A percentile compares a stretch with the other conserved stretches of the same genome.
phyloP scores from a whole-genome alignment of 1,140 invertebrate species.

The Orchestia grillus region DNA sequence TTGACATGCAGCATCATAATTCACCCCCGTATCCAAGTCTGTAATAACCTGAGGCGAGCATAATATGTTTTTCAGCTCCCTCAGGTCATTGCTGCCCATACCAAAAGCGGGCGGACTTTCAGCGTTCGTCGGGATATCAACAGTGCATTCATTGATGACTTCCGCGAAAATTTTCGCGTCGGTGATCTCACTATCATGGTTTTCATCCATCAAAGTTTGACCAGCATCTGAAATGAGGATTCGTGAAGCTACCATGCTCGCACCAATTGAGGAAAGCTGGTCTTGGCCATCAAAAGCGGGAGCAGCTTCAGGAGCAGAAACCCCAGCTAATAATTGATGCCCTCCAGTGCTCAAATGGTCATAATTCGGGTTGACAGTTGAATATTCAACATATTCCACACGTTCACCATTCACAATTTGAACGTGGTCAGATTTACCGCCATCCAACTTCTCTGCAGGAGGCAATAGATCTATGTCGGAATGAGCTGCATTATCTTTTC shows the following conservation, averaged over 20 bases:
- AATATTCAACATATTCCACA: neutral
- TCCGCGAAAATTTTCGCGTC: neutral
- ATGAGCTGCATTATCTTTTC: neutral
- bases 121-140: neutral
- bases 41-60: conserved; percentile 19
- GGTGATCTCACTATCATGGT: neutral
- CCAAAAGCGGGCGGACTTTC: neutral
- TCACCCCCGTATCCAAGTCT: neutral
- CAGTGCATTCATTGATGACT: neutral
- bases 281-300: neutral
- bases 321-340: neutral
- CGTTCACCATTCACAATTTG: neutral
- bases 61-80: neutral
- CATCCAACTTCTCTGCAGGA: neutral
- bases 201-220: neutral
- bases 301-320: neutral
- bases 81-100: neutral
- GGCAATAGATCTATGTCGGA: neutral
- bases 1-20: neutral
- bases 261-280: neutral
- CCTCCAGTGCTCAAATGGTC: neutral
- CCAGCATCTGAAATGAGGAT: neutral
- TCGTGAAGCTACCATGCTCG: neutral
- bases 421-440: neutral
- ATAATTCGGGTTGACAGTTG: neutral